Evolutionary conservation across 2,888 invertebrate genomes (phyloP).

Genomic region (Clivina fossor): DNA sequence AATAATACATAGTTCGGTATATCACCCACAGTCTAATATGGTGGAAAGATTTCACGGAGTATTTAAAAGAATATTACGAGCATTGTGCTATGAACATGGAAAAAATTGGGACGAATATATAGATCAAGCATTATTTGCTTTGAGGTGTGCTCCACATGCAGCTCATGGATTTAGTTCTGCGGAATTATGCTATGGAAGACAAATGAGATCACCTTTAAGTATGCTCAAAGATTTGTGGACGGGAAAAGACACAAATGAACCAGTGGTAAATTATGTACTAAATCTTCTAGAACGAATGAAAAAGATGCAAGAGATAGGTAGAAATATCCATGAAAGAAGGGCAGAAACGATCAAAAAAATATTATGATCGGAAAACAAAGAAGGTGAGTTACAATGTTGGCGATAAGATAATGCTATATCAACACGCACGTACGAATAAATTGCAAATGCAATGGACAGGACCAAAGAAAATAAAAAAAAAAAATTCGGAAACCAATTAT

Average conservation of each 20-base stretch:
- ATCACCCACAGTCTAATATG: constrained; percentile 3
- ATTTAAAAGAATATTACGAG: constrained; percentile 6
- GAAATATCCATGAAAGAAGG: background rate
- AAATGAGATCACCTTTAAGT: constrained; percentile 6
- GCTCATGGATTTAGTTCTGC: constrained; percentile 8
- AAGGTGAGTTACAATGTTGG: background rate
- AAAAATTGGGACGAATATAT: constrained; percentile 6
- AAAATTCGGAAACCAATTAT: constrained; percentile 16
- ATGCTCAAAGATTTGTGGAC: constrained; percentile 6
- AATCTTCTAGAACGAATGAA: constrained; percentile 1
- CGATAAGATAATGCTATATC: background rate
- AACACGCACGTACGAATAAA: constrained; percentile 9
- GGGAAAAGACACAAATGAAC: background rate
- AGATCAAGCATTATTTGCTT: constrained; percentile 4
- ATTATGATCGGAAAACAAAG: constrained; percentile 4
- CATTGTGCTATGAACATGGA: constrained; percentile 8
- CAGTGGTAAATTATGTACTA: background rate
- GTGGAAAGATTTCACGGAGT: constrained; percentile 13
- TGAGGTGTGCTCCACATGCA: constrained; percentile 9
- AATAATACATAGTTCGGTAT: constrained; percentile 1
- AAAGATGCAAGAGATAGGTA: constrained; percentile 3
- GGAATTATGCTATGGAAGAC: constrained; percentile 6
- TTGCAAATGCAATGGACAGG: constrained; percentile 13
- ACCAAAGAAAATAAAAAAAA: constrained; percentile 12
- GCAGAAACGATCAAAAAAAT: background rate